Base-by-base conservation (phyloP, 2,888 invertebrate genomes). In the Spisula solida region DNA sequence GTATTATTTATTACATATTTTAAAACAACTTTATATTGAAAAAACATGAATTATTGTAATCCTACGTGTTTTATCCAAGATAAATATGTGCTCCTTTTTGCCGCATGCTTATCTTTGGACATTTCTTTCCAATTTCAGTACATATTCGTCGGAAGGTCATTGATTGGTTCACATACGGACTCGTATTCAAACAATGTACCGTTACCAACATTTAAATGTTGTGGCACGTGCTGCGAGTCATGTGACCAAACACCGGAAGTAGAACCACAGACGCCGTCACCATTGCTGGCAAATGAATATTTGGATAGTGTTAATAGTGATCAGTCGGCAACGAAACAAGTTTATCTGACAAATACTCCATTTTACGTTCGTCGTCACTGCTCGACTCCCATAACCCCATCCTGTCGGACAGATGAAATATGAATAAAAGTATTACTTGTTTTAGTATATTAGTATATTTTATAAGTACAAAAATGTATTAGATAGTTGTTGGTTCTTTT, bases 221-320 rank as follows among this genome's bases (percentile, higher is more conserved):
- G 70, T 25, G 31, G 31, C 31, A 8, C 10, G 25, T 82, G 82
- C 60, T 60, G 82, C 34, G n/a, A 25, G 20, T 82, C 34, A 16
- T 31, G 60, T 41, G 60, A 82, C 25, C 34, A 82, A 41, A 60
- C 80, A 41, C 25, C 55, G n/a, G 79, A 60, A 14, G 41, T 70
- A n/a, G 91, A 91, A 82, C 88, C 91, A 55, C 86, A 89, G 66
- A 91, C 91, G 14, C 91, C 91, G 6, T 82, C 87, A 5, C 91
- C 89, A 29, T 84, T 91, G 34, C 41, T 91, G 48, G 80, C 60
- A 12, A 88, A 89, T 80, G 91, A 91, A 75, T 91, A 86, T 82
- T 51, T 81, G n/a, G 75, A 85, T 14, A 51, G 83, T 48, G 47
- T 82, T 0, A 47, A 34, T 25, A 82, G 78, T 29, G 88, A 25